Base-by-base conservation (phyloP, 2,888 invertebrate genomes). In the Epistrophe eligans region DNA sequence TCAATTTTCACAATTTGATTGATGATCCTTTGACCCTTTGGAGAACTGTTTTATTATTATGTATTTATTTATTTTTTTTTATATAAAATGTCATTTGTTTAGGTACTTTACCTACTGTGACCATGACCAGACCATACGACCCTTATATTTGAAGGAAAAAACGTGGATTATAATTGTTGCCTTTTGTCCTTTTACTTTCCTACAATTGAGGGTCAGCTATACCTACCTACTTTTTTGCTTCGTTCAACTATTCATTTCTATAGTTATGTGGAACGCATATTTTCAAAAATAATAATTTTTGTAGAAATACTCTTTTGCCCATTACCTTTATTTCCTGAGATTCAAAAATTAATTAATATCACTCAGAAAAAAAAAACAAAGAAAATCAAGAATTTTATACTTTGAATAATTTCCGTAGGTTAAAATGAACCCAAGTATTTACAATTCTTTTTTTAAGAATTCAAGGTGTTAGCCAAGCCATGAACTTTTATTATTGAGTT, bases 1-100 rank as follows among this genome's bases (percentile, higher is more conserved):
- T 72, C 80, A 70, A 84, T 84, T 80, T 81, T 72, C 55, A 60
- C 32, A 72, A 55, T 72, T 76, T 81, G 81, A 84, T 84, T 84
- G 81, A 80, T 84, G 77, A 73, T 32, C 28, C 1, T 55, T 40
- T 77, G 77, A 80, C 77, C 76, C 76, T 62, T 48, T 52, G 50
- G 52, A 76, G 57, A 82, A 77, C 45, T 77, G 66, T 66, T 66
- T 52, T 55, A 24, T 50, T 17, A 52, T 52, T 4, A 10, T 50
- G 24, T 24, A 24, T 24, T 24, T 55, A 28, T 28, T 13, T 15
- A 15, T 28, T 4, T n/a, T 7, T 52, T 24, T 52, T 1, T 19
- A 5, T 48, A 15, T 43, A 3, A 24, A 55, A 55, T 55, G 4
- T 28, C 55, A 55, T 55, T 55, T 55, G 32, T n/a, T 32, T 28